Base-by-base conservation (phyloP, 2,113 vertebrate genomes). In the Xerus inauris region DNA sequence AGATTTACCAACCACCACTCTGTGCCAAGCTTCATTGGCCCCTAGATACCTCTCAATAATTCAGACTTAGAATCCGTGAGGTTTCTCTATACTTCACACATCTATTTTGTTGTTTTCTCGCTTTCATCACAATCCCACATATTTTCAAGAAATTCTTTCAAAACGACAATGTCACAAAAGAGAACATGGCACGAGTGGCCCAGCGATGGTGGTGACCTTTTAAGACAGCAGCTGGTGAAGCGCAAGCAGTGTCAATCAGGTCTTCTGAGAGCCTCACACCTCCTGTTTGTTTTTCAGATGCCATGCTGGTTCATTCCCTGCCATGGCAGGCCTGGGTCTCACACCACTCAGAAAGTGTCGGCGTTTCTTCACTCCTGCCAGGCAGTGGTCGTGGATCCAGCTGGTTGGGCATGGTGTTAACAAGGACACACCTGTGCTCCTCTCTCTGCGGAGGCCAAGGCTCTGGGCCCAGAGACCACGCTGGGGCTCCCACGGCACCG, bases 41-140 rank as follows among this genome's bases (percentile, higher is more conserved):
- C 69, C 62, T 42, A 85, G 42, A 73, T 71, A 94, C 5, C 57
- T 19, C 54, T 90, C 42, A 81, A 54, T n/a, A 62, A 91, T 54
- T 62, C 54, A n/a, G 91, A 84, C 19, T 79, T 22, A 79, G 40
- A 80, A 73, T 76, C 10, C 10, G 30, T 81, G 75, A 30, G 0
- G 42, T 64, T 91, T 96, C 38, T 32, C 79, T 80, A 62, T 9
- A 91, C 28, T 76, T 91, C 83, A 42, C 54, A 51, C 6, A 19
- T 90, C 42, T 79, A n/a, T 32, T 75, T 62, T 91, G n/a, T 28
- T 94, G 45, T 75, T 83, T 79, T 91, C 69, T 94, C 38, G 80
- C 35, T 89, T 89, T 85, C 73, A n/a, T n/a, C 94, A 83, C 8
- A 67, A 22, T 65, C 26, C 64, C 95, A 42, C 28, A 62, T 38